These are phyloP conservation scores for Loripinus fragilis DNA, from an alignment of 2,888 invertebrate species.

Conservation along the genomic window DNA sequence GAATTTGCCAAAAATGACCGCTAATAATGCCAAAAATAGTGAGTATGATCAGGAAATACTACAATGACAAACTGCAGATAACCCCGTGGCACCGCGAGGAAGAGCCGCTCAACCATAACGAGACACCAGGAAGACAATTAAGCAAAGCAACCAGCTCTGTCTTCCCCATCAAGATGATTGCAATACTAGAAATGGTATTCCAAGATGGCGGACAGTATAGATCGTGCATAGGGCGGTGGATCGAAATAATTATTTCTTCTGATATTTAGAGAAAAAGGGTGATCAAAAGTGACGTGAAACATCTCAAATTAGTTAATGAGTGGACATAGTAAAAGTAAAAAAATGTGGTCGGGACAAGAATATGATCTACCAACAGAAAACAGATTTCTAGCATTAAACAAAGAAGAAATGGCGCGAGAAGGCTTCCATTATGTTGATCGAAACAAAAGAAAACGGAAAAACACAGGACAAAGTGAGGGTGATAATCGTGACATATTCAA, in stretches of 20 bases:
- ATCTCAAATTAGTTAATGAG: background rate
- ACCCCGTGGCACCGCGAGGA: no score
- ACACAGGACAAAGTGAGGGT: background rate
- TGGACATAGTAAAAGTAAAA: background rate
- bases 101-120: no score
- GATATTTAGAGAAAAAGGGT: background rate
- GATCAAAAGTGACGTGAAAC: background rate
- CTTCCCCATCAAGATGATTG: no score
- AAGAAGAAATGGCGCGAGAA: slow-evolving; percentile 2
- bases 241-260: background rate
- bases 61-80: no score
- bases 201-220: slow-evolving; percentile 6
- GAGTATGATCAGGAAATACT: no score
- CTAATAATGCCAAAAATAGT: no score
- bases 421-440: no score
- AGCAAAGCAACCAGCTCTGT: no score
- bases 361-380: background rate
- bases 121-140: no score
- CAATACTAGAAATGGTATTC: no score
- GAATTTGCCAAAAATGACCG: no score
- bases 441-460: background rate
- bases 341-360: background rate
- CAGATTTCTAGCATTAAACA: background rate
- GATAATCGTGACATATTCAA: background rate
- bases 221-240: background rate